Percentiles rank a stretch among this genome's conserved stretches.
phyloP scores from a whole-genome alignment of 2,888 invertebrate genomes.

The Plagiodera versicolora region DNA sequence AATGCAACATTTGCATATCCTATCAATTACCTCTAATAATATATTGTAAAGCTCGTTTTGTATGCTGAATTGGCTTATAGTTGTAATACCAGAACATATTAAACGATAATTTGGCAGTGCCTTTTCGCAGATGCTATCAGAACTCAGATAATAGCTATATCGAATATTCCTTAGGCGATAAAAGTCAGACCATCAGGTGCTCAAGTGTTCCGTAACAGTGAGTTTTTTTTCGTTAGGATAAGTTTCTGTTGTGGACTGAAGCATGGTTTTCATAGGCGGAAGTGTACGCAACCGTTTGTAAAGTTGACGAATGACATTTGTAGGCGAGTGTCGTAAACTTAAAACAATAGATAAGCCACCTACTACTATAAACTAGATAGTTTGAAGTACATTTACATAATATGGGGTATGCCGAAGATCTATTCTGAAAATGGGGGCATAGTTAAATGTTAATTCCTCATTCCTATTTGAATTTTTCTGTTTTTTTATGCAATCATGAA shows the following conservation, averaged over 20 bases:
- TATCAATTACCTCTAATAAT: not conserved
- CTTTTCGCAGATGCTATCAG: not conserved
- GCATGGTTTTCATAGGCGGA: slow-evolving; percentile 21
- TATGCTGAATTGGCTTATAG: not conserved
- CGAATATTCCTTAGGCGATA: not conserved
- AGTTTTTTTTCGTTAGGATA: slow-evolving; percentile 9
- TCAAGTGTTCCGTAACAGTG: slow-evolving; percentile 11
- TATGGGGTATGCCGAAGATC: not conserved
- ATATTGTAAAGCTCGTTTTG: not conserved
- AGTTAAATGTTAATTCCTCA: no score
- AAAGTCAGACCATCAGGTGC: slow-evolving; percentile 15
- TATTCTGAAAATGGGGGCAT: not conserved
- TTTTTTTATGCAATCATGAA: no score
- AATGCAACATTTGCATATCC: not conserved
- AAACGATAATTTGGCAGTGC: not conserved
- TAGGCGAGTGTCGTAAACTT: not conserved
- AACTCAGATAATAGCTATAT: not conserved
- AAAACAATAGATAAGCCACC: not conserved
- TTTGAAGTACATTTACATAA: not conserved
- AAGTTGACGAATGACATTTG: not conserved
- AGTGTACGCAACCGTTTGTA: slow-evolving; percentile 20
- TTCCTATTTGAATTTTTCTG: no score
- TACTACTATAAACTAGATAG: not conserved
- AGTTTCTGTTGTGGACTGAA: slow-evolving; percentile 22
- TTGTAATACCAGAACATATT: not conserved